Evolutionary conservation across 2,113 vertebrate species (phyloP).

Genomic region (Clupea harengus): DNA sequence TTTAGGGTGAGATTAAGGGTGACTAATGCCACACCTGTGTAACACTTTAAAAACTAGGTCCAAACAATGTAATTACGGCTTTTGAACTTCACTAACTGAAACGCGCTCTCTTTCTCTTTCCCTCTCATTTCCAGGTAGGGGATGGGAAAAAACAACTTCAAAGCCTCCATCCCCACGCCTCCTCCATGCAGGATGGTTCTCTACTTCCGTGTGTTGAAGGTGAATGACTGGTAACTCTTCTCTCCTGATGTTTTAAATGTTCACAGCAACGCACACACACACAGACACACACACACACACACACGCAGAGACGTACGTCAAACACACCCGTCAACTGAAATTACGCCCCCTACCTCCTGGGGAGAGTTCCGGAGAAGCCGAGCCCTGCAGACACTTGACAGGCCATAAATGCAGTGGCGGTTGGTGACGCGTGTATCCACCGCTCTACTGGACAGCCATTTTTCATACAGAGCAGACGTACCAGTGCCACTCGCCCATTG

Average conservation of each 20-base stretch:
- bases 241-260: constrained; percentile 1
- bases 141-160: neutral
- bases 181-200: neutral
- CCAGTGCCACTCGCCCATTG: constrained; percentile 10
- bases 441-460: neutral
- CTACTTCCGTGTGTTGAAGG: neutral
- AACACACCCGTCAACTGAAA: constrained; percentile 32
- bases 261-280: neutral
- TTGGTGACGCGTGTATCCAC: neutral
- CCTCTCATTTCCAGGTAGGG: neutral
- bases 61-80: neutral
- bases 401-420: constrained; percentile 22
- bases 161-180: neutral
- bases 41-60: neutral
- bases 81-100: neutral
- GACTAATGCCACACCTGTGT: neutral
- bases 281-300: neutral
- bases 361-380: constrained; percentile 20
- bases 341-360: constrained; percentile 27
- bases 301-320: neutral
- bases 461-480: neutral
- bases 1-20: neutral
- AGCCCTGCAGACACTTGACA: constrained; percentile 30
- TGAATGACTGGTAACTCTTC: neutral
- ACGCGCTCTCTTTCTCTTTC: neutral